Evolutionary conservation across 1,140 invertebrate species (phyloP).

Genomic region (Maconellicoccus hirsutus): DNA sequence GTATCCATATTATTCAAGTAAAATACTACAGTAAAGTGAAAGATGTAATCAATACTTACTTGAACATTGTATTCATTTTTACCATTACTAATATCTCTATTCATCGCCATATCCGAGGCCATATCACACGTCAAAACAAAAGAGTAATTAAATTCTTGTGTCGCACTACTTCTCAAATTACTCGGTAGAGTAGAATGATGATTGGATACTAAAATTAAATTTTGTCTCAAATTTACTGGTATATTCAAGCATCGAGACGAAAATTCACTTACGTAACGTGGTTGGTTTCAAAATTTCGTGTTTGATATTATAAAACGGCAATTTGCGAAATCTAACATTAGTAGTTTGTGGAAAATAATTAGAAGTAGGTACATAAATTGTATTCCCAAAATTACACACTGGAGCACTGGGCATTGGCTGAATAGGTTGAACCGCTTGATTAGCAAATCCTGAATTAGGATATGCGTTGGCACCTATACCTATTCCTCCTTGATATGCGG

Average conservation of each 20-base stretch:
- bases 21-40: too few relatives aligned
- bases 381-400: not conserved
- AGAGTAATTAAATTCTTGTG: not conserved
- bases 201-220: not conserved
- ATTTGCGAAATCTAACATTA: conserved; percentile 76
- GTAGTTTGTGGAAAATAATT: conserved; percentile 48
- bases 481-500: not conserved
- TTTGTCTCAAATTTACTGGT: not conserved
- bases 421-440: not conserved
- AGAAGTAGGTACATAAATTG: not conserved
- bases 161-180: not conserved
- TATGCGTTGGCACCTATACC: not conserved
- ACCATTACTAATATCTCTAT: conserved; percentile 2
- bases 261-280: conserved; percentile 44
- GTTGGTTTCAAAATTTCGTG: conserved; percentile 81
- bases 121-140: not conserved
- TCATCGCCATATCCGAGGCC: not conserved
- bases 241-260: not conserved
- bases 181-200: not conserved
- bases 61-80: conserved; percentile 22
- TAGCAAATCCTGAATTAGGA: not conserved
- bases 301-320: conserved; percentile 87
- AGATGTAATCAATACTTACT: too few relatives aligned
- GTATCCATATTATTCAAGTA: too few relatives aligned
- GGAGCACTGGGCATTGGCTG: not conserved